Evolutionary conservation across 2,113 vertebrate genomes (phyloP).

Genomic region (Gobiocypris rarus): DNA sequence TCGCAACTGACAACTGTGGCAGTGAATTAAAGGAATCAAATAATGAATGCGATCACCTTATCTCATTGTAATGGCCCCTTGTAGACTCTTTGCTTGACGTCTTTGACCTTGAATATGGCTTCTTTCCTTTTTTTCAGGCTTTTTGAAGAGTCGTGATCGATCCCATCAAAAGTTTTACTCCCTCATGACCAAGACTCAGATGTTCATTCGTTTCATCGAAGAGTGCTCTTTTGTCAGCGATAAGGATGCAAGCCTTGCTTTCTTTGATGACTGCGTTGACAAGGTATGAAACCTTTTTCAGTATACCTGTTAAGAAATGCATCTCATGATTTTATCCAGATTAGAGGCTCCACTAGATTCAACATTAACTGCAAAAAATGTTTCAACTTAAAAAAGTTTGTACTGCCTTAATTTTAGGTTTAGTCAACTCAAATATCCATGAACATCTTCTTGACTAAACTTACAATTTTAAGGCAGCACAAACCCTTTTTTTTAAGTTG

Average conservation of each 20-base stretch:
- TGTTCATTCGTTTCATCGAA: constrained; percentile 99
- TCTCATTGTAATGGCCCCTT: neutral
- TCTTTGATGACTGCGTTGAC: constrained; percentile 98
- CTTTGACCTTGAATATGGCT: neutral
- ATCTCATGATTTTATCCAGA: neutral
- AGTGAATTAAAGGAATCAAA: neutral
- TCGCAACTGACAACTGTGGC: constrained; percentile 11
- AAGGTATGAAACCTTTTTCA: constrained; percentile 82
- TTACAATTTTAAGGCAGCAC: too few relatives aligned
- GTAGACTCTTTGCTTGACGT: neutral
- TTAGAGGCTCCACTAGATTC: neutral
- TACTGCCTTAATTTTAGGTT: too few relatives aligned
- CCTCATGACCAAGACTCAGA: constrained; percentile 97
- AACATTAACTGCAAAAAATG: neutral
- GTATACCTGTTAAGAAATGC: neutral
- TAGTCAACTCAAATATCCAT: too few relatives aligned
- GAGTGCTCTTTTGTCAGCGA: constrained; percentile 99
- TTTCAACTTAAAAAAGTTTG: too few relatives aligned
- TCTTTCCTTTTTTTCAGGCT: constrained; percentile 75
- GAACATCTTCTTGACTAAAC: too few relatives aligned
- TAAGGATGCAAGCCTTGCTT: constrained; percentile 95
- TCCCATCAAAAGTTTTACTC: constrained; percentile 98
- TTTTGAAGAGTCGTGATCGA: constrained; percentile 94
- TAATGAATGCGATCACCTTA: neutral
- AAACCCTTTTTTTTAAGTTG: too few relatives aligned